phyloP scores from a whole-genome alignment of 2,888 invertebrate species.

The Sturmia bella region DNA sequence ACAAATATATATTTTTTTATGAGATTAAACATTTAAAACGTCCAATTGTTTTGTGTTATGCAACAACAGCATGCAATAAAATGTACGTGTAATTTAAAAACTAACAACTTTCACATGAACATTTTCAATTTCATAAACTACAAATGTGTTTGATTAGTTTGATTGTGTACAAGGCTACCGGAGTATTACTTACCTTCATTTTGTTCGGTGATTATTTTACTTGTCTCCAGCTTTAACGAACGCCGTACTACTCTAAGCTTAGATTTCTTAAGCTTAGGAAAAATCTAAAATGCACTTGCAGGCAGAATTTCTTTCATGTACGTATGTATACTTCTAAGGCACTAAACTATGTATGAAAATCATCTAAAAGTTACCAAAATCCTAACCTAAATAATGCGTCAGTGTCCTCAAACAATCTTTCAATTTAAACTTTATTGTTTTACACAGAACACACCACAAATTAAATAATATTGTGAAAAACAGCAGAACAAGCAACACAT shows the following conservation, averaged over 20 bases:
- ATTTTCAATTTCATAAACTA: not conserved
- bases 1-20: not conserved
- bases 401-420: conserved; percentile 43
- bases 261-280: not conserved
- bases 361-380: conserved; percentile 2
- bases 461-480: conserved; percentile 68
- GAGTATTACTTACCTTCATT: conserved; percentile 41
- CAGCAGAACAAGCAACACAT: conserved; percentile 68
- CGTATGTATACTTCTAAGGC: no score
- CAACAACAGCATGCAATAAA: not conserved
- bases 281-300: conserved; percentile 17
- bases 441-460: conserved; percentile 76
- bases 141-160: not conserved
- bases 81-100: conserved; percentile 4
- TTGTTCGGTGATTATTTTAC: not conserved
- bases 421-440: conserved; percentile 36
- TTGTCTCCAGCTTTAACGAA: conserved; percentile 10
- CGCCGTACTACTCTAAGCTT: conserved; percentile 28
- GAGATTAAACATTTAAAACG: not conserved
- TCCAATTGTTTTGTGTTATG: not conserved
- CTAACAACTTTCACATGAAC: not conserved
- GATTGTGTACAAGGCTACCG: not conserved
- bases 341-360: no score
- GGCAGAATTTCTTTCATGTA: no score
- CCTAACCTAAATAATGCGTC: conserved; percentile 33